These are phyloP conservation scores for Nannospalax galili DNA, from an alignment of 2,113 vertebrate genomes.

Conservation along the genomic window DNA sequence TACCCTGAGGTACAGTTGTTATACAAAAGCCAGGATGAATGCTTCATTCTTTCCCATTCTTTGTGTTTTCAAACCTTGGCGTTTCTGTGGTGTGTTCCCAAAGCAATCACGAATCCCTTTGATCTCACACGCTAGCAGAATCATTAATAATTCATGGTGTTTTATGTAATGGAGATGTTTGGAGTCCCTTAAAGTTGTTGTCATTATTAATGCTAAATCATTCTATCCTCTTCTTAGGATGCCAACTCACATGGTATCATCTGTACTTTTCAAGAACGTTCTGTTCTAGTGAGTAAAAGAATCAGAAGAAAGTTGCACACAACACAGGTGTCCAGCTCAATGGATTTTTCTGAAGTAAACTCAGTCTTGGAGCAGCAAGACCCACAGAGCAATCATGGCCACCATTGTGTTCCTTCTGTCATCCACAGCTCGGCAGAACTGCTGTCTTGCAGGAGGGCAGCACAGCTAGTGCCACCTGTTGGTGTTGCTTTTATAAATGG, in stretches of 20 bases:
- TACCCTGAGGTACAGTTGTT: not conserved
- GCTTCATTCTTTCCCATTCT: not conserved
- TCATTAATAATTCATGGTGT: conserved; percentile 42
- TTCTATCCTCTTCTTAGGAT: not conserved
- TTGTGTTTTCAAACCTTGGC: not conserved
- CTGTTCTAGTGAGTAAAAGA: not conserved
- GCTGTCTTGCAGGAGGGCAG: not conserved
- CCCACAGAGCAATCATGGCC: accelerated
- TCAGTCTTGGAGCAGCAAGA: accelerated
- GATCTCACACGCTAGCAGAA: not conserved
- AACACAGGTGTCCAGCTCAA: not conserved
- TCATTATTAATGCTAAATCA: not conserved
- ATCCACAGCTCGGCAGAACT: accelerated
- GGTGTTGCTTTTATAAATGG: not conserved
- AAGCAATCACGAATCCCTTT: not conserved
- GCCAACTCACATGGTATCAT: not conserved
- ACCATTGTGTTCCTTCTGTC: accelerated
- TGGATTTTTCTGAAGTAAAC: not conserved
- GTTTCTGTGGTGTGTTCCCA: not conserved
- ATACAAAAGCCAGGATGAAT: not conserved
- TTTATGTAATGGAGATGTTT: not conserved
- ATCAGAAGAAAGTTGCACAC: accelerated
- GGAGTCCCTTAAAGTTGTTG: not conserved
- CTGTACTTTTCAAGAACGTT: not conserved
- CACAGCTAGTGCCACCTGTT: not conserved